A percentile compares a stretch with the other conserved stretches of the same genome.
phyloP scores from a whole-genome alignment of 1,140 invertebrate genomes.

The Trigoniulus corallinus region DNA sequence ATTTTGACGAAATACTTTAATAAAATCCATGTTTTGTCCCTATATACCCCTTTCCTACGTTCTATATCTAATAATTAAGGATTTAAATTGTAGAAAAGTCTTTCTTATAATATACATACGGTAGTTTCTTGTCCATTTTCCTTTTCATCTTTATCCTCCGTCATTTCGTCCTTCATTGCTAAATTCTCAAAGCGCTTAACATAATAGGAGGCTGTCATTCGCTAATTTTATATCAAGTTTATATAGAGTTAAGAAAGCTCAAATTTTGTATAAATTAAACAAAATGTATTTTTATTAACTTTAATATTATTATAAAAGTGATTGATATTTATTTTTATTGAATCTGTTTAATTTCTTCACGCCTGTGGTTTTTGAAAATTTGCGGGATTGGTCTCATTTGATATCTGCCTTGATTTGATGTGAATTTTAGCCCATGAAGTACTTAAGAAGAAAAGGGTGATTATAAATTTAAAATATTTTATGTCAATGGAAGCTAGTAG shows the following conservation, averaged over 20 bases:
- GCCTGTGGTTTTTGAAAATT: slow-evolving; percentile 1
- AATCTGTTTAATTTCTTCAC: too few relatives aligned
- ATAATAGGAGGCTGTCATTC: neutral
- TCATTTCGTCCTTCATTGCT: slow-evolving; percentile 9
- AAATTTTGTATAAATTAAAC: neutral
- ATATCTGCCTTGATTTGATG: neutral
- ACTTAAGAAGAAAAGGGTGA: neutral
- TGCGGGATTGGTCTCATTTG: neutral
- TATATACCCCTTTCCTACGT: neutral
- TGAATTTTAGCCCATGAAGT: neutral
- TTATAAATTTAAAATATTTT: neutral
- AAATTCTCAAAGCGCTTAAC: slow-evolving; percentile 9
- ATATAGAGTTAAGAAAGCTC: too few relatives aligned
- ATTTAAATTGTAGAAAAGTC: neutral
- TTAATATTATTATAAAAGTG: neutral
- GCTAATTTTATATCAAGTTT: neutral
- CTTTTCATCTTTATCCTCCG: slow-evolving; percentile 16
- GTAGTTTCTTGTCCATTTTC: slow-evolving; percentile 51
- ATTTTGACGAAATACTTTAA: neutral
- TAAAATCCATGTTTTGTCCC: neutral
- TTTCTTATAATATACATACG: slow-evolving; percentile 25
- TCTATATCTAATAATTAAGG: neutral
- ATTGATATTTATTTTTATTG: neutral
- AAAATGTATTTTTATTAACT: neutral
- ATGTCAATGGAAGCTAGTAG: neutral